A percentile compares a stretch with the other conserved stretches of the same genome.
phyloP scores from a whole-genome alignment of 2,797 vertebrate genomes.

The Oceanodroma leucorhoa region DNA sequence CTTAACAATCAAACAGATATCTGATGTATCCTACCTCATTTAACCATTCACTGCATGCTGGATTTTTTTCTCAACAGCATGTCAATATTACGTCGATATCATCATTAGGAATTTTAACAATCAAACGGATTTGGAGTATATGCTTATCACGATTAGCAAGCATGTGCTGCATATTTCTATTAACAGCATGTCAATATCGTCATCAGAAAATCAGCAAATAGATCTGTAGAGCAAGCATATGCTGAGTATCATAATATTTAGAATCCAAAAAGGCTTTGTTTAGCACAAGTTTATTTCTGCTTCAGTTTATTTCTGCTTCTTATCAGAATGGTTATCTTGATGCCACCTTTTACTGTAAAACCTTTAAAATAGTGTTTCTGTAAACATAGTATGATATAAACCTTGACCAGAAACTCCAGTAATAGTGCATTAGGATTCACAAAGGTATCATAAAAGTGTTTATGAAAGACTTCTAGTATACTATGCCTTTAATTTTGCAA shows the following conservation, averaged over 20 bases:
- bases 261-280: not conserved
- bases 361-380: not conserved
- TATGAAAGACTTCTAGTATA: not conserved
- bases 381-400: not conserved
- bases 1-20: not conserved
- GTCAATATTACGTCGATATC: constrained; percentile 25
- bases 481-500: not conserved
- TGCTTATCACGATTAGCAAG: constrained; percentile 33
- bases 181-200: constrained; percentile 11
- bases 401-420: not conserved
- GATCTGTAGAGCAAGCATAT: not conserved
- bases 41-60: not conserved
- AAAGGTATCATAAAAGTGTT: not conserved
- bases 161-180: constrained; percentile 39
- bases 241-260: constrained; percentile 25
- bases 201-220: constrained; percentile 26
- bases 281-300: not conserved
- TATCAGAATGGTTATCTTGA: not conserved
- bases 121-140: not conserved
- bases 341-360: not conserved
- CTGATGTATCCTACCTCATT: not conserved
- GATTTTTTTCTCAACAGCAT: constrained; percentile 22
- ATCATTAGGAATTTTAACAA: constrained; percentile 56
- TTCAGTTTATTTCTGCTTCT: not conserved
- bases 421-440: not conserved